These are phyloP conservation scores for Sicus ferrugineus DNA, from an alignment of 2,888 invertebrate species.

Conservation along the genomic window DNA sequence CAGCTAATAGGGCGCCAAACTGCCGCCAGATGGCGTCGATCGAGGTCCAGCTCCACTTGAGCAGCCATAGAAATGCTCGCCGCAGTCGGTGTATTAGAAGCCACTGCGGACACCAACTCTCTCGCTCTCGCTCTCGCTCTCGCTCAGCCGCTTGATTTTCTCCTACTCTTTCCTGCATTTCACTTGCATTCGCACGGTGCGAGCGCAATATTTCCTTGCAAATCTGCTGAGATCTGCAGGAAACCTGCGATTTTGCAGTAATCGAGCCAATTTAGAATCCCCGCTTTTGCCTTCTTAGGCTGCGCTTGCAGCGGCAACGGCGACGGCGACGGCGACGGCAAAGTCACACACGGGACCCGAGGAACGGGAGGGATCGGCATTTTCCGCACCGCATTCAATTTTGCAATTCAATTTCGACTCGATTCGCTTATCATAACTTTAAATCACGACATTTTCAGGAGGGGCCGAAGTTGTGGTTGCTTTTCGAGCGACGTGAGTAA, in stretches of 20 bases:
- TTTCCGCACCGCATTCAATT: constrained; percentile 28
- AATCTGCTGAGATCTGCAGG: constrained; percentile 7
- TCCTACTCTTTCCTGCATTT: not conserved
- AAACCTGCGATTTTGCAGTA: constrained; percentile 7
- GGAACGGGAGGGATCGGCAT: constrained; percentile 15
- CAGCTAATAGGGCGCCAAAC: not conserved
- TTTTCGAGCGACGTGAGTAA: no score
- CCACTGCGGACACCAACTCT: not conserved
- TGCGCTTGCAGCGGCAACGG: no score
- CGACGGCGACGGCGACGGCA: no score
- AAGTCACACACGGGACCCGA: no score
- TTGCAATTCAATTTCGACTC: constrained; percentile 26
- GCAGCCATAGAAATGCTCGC: no score
- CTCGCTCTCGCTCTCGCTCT: not conserved
- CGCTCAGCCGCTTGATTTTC: not conserved
- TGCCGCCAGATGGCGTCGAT: not conserved
- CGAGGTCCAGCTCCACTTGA: no score
- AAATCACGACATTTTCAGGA: constrained; percentile 25
- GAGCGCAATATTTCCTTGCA: not conserved
- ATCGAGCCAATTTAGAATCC: constrained; percentile 1
- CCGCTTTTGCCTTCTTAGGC: no score
- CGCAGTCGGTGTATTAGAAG: no score
- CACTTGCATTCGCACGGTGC: not conserved
- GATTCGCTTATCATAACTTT: constrained; percentile 21
- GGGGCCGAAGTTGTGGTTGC: no score